These are phyloP conservation scores for Apodemia duryi DNA, from an alignment of 2,888 invertebrate genomes.

Conservation along the genomic window DNA sequence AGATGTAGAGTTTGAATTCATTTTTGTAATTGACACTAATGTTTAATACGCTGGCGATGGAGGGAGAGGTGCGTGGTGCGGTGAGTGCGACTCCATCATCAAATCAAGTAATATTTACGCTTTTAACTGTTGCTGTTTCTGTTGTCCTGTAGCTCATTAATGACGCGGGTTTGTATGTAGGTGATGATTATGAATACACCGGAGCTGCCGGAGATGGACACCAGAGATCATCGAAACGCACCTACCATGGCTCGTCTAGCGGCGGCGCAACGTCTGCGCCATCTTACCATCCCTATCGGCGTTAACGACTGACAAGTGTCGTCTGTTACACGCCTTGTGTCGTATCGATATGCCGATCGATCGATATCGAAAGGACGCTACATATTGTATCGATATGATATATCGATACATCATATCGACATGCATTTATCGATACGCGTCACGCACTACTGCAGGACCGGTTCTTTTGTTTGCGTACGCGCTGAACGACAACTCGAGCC, in stretches of 20 bases:
- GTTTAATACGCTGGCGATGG: slow-evolving; percentile 20
- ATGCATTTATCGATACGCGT: no score
- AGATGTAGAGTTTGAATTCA: background rate
- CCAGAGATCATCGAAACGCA: slow-evolving; percentile 67
- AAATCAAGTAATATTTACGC: slow-evolving; percentile 22
- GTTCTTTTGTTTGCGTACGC: no score
- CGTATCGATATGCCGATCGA: slow-evolving; percentile 1
- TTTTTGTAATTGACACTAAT: slow-evolving; percentile 21
- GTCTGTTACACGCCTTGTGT: slow-evolving; percentile 23
- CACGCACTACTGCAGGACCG: no score
- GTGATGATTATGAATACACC: slow-evolving; percentile 74
- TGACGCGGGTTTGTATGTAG: slow-evolving; percentile 38
- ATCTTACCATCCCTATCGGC: slow-evolving; percentile 74
- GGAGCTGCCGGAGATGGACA: slow-evolving; percentile 73
- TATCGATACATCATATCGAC: no score
- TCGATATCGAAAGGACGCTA: no score
- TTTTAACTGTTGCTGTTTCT: slow-evolving; percentile 18
- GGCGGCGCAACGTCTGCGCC: slow-evolving; percentile 58
- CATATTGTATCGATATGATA: no score
- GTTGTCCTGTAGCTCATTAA: slow-evolving; percentile 12
- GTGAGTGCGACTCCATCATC: slow-evolving; percentile 52
- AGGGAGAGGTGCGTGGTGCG: slow-evolving; percentile 70
- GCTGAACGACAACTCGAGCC: no score
- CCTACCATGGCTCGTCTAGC: slow-evolving; percentile 56
- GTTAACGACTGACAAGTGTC: slow-evolving; percentile 48